phyloP scores from a whole-genome alignment of 2,888 invertebrate genomes.

The Heteropelma amictum region DNA sequence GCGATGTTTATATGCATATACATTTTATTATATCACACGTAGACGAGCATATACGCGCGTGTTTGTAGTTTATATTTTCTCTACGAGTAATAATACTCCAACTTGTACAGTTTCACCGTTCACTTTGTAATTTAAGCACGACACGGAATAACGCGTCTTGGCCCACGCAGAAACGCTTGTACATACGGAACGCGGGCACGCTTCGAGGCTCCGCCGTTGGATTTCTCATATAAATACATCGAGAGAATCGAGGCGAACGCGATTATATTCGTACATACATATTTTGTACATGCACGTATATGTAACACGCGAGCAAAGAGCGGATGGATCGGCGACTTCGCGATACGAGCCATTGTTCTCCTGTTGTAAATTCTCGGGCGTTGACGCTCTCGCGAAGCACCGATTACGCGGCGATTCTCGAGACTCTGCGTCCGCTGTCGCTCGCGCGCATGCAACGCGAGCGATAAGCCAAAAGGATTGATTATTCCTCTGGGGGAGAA shows the following conservation, averaged over 20 bases:
- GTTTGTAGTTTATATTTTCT: constrained; percentile 28
- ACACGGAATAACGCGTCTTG: constrained; percentile 55
- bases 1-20: not conserved
- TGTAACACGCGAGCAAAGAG: constrained; percentile 2
- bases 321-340: constrained; percentile 46
- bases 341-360: constrained; percentile 54
- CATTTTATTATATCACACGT: not conserved
- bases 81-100: constrained; percentile 46
- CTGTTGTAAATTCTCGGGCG: constrained; percentile 52
- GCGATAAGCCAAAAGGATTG: not conserved
- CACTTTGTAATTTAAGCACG: constrained; percentile 56
- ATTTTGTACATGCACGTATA: too few relatives aligned
- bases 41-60: not conserved
- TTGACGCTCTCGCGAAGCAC: constrained; percentile 44
- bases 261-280: constrained; percentile 49
- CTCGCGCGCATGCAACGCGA: not conserved
- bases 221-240: constrained; percentile 33
- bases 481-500: too few relatives aligned
- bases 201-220: constrained; percentile 36
- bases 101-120: constrained; percentile 44
- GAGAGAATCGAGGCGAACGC: constrained; percentile 29
- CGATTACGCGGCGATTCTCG: constrained; percentile 46
- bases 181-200: constrained; percentile 44
- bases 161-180: constrained; percentile 53
- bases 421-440: constrained; percentile 26